A percentile compares a stretch with the other conserved stretches of the same genome.
phyloP scores from a whole-genome alignment of 2,797 vertebrate genomes.

The Bovichtus variegatus region DNA sequence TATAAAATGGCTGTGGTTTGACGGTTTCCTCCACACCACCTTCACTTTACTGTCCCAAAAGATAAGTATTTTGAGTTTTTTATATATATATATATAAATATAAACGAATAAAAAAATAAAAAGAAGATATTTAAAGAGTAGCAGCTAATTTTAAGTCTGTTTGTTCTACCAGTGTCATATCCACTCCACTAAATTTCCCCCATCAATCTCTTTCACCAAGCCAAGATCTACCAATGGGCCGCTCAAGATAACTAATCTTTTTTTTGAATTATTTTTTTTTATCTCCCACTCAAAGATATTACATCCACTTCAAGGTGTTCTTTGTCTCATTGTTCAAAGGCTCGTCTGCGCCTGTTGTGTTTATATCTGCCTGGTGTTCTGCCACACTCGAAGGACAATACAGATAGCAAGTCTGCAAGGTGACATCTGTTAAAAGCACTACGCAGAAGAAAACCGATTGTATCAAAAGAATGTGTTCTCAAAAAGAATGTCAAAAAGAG shows the following conservation, averaged over 20 bases:
- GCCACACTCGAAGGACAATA: slow-evolving; percentile 43
- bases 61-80: not conserved
- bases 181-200: slow-evolving; percentile 42
- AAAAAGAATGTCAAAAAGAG: not conserved
- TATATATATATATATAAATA: not conserved
- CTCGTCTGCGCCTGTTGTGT: slow-evolving; percentile 33
- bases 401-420: slow-evolving; percentile 36
- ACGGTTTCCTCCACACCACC: not conserved
- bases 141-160: slow-evolving; percentile 2
- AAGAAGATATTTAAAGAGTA: slow-evolving; percentile 2
- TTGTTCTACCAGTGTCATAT: slow-evolving; percentile 46
- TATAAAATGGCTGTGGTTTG: not conserved
- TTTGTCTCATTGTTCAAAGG: slow-evolving; percentile 46
- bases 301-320: slow-evolving; percentile 65
- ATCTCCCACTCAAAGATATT: slow-evolving; percentile 69
- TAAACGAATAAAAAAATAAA: no score
- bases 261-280: no score
- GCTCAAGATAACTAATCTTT: slow-evolving; percentile 73
- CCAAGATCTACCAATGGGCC: slow-evolving; percentile 52
- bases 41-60: not conserved
- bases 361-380: slow-evolving; percentile 43
- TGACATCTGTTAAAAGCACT: slow-evolving; percentile 42
- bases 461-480: slow-evolving; percentile 5
- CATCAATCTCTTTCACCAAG: slow-evolving; percentile 65
- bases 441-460: slow-evolving; percentile 18